phyloP scores from a whole-genome alignment of 2,797 vertebrate genomes.

The Chanos chanos region DNA sequence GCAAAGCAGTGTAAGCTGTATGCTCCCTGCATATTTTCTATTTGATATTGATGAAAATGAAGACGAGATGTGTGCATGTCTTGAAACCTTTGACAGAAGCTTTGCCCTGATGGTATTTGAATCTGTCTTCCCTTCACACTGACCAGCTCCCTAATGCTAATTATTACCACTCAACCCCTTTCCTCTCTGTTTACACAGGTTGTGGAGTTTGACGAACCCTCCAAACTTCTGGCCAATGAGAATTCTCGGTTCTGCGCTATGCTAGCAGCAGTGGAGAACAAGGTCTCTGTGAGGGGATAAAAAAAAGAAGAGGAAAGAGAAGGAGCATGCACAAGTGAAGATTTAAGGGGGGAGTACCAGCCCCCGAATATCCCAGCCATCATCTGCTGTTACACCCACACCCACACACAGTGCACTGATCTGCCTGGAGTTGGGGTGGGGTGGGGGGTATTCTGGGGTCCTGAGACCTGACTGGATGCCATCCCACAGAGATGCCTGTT shows the following conservation, averaged over 20 bases:
- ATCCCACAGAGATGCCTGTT: slow-evolving; percentile 48
- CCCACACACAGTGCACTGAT: slow-evolving; percentile 30
- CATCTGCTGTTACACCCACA: slow-evolving; percentile 38
- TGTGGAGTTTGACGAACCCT: slow-evolving; percentile 87
- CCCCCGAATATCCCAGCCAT: slow-evolving; percentile 39
- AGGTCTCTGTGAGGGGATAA: slow-evolving; percentile 87
- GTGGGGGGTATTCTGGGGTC: slow-evolving; percentile 41
- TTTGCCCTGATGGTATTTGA: no score
- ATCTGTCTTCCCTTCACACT: background rate
- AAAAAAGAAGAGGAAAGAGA: slow-evolving; percentile 14
- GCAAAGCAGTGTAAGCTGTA: no score
- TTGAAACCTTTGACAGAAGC: no score
- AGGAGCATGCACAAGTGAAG: slow-evolving; percentile 13
- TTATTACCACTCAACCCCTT: slow-evolving; percentile 12
- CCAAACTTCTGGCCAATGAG: slow-evolving; percentile 88
- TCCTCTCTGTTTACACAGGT: slow-evolving; percentile 69
- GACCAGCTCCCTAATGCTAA: no score
- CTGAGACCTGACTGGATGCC: slow-evolving; percentile 41
- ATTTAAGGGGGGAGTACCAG: slow-evolving; percentile 32
- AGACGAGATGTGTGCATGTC: no score
- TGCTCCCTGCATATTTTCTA: no score
- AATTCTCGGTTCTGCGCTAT: slow-evolving; percentile 89
- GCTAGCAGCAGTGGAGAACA: slow-evolving; percentile 88
- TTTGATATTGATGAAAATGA: no score
- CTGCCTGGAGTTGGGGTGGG: slow-evolving; percentile 32